Evolutionary conservation across 2,888 invertebrate species (phyloP).

Genomic region (Drosophila glabriapex): DNA sequence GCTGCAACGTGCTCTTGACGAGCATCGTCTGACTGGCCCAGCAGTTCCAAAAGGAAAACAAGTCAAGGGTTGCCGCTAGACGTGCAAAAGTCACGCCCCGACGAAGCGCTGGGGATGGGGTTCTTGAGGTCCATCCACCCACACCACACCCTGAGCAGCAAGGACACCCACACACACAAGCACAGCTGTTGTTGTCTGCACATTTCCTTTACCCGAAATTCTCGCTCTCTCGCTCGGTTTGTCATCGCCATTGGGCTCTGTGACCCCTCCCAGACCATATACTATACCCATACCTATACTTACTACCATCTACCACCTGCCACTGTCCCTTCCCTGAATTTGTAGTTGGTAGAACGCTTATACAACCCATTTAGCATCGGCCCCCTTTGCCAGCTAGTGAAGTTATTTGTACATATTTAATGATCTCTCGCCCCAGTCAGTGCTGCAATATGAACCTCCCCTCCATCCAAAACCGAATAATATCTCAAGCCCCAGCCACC

Average conservation of each 20-base stretch:
- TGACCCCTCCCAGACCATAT: conserved; percentile 1
- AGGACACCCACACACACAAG: conserved; percentile 1
- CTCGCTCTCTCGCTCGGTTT: conserved; percentile 25
- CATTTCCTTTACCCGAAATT: conserved; percentile 39
- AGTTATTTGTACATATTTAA: conserved; percentile 70
- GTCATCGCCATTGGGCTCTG: conserved; percentile 47
- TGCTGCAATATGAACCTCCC: background rate
- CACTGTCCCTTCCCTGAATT: conserved; percentile 12
- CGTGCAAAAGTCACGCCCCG: conserved; percentile 72
- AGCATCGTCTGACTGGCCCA: conserved; percentile 56
- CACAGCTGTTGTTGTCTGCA: conserved; percentile 21
- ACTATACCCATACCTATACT: background rate
- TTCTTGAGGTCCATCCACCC: background rate
- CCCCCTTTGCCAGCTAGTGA: conserved; percentile 41
- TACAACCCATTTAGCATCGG: conserved; percentile 53
- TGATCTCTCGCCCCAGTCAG: conserved; percentile 34
- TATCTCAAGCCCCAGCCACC: background rate
- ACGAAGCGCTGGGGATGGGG: background rate
- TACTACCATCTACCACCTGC: background rate
- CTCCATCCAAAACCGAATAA: background rate
- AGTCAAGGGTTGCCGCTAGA: conserved; percentile 73
- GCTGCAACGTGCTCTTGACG: conserved; percentile 63
- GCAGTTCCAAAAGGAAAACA: conserved; percentile 60
- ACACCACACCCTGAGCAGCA: conserved; percentile 11
- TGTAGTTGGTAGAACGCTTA: conserved; percentile 50